These are phyloP conservation scores for Carposina sasakii DNA, from an alignment of 1,140 invertebrate species.

Conservation along the genomic window DNA sequence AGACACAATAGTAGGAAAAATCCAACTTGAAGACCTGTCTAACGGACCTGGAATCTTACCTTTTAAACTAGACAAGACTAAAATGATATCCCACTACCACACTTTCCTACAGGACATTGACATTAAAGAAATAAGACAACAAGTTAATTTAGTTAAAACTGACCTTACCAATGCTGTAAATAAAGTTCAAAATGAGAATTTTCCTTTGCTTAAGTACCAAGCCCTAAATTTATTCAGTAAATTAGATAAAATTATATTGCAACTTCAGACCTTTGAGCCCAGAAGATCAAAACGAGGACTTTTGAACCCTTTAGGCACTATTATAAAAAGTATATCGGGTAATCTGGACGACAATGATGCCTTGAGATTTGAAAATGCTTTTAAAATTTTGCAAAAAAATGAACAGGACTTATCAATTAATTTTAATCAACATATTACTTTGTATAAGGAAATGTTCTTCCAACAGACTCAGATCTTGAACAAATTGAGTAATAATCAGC, in stretches of 20 bases:
- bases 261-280: neutral
- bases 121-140: neutral
- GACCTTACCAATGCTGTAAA: no score
- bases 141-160: no score
- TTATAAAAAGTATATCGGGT: conserved; percentile 4
- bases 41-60: conserved; percentile 6
- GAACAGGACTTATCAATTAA: neutral
- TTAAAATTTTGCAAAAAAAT: conserved; percentile 5
- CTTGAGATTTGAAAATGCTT: neutral
- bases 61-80: neutral
- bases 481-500: conserved; percentile 4
- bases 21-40: neutral
- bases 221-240: neutral
- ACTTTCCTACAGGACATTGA: conserved; percentile 9
- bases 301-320: neutral
- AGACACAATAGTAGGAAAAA: conserved; percentile 1
- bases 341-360: conserved; percentile 7
- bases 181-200: neutral
- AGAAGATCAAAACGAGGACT: neutral
- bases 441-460: conserved; percentile 1
- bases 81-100: neutral
- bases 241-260: neutral
- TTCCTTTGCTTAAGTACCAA: neutral
- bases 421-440: conserved; percentile 1
- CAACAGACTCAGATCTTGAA: conserved; percentile 1